phyloP scores from a whole-genome alignment of 2,888 invertebrate genomes.

The Cylindroiulus punctatus region DNA sequence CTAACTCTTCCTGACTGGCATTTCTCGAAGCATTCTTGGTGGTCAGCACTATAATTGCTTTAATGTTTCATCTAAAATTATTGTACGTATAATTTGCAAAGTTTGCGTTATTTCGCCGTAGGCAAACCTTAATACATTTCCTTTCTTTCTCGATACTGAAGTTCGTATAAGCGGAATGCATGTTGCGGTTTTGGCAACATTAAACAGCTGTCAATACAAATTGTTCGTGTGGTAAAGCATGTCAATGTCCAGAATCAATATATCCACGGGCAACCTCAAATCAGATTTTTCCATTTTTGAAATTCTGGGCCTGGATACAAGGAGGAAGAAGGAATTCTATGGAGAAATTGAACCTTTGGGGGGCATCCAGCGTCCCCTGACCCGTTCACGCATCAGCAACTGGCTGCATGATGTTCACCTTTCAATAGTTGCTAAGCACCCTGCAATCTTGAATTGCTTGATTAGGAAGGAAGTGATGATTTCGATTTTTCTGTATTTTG shows the following conservation, averaged over 20 bases:
- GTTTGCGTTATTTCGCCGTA: neutral
- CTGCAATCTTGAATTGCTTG: neutral
- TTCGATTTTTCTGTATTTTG: neutral
- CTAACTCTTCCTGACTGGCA: too few species aligned
- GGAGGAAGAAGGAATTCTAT: neutral
- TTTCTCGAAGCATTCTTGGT: too few species aligned
- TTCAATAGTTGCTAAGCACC: slow-evolving; percentile 18
- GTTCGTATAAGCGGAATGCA: neutral
- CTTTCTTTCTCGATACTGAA: neutral
- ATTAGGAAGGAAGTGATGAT: neutral
- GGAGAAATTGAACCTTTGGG: neutral
- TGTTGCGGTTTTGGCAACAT: neutral
- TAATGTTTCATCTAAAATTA: neutral
- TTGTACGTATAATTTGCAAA: neutral
- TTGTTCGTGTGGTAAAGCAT: neutral
- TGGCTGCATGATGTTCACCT: neutral
- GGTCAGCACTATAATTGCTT: neutral
- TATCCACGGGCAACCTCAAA: neutral
- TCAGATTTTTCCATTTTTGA: neutral
- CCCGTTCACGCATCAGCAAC: neutral
- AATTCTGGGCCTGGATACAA: neutral
- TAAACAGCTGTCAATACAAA: slow-evolving; percentile 5
- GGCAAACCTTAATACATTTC: neutral
- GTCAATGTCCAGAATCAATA: neutral
- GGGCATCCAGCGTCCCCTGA: neutral